These are phyloP conservation scores for Rynchops niger DNA, from an alignment of 2,113 vertebrate species.

Conservation along the genomic window DNA sequence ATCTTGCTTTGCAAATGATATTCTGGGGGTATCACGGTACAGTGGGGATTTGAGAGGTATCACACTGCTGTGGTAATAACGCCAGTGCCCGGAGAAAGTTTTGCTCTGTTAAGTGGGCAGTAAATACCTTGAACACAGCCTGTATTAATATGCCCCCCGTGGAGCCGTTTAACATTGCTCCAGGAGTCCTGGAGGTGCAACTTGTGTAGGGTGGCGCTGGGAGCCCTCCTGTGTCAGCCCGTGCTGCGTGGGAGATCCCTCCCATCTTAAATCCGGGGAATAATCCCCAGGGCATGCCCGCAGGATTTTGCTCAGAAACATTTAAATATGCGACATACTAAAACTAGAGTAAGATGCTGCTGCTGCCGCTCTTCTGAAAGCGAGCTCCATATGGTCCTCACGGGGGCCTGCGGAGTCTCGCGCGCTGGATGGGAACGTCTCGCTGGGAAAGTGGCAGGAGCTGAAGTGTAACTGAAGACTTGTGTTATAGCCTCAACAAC, in stretches of 20 bases:
- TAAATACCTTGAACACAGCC: background rate
- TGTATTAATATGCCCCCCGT: accelerated
- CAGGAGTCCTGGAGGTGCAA: background rate
- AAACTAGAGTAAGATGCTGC: background rate
- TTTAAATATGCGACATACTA: background rate
- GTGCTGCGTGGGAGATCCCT: background rate
- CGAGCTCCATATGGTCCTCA: background rate
- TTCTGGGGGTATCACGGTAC: background rate
- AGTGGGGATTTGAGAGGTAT: background rate
- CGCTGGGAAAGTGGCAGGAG: background rate
- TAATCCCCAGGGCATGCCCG: background rate
- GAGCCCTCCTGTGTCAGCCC: background rate
- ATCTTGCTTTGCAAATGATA: background rate
- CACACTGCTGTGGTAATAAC: background rate
- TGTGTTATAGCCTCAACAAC: background rate
- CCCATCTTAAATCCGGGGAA: background rate
- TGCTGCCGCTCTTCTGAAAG: background rate
- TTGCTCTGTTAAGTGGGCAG: background rate
- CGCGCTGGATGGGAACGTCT: background rate
- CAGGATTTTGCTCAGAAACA: background rate
- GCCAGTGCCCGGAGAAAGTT: background rate
- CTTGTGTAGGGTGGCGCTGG: background rate
- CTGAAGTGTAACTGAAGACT: background rate
- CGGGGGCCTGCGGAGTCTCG: background rate
- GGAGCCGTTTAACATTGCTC: background rate